phyloP scores from a whole-genome alignment of 2,888 invertebrate species.

The Aphodius sticticus region DNA sequence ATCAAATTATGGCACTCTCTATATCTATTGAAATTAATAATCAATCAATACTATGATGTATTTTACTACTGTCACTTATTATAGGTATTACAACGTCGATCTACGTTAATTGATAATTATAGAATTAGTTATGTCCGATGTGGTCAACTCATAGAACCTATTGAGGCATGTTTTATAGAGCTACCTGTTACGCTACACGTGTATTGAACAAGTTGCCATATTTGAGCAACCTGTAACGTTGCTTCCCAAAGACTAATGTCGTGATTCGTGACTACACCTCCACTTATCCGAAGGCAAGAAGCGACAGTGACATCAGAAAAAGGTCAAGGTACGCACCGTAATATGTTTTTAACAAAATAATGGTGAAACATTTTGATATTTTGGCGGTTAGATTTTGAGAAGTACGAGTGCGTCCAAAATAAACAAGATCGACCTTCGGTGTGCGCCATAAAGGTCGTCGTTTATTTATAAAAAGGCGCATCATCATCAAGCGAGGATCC shows the following conservation, averaged over 20 bases:
- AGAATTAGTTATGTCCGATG: neutral
- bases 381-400: neutral
- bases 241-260: neutral
- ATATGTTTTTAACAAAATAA: no score
- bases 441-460: neutral
- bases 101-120: neutral
- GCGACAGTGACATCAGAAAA: no score
- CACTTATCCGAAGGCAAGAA: neutral
- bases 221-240: neutral
- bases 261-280: neutral
- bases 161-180: neutral
- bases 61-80: neutral
- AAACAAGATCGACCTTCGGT: neutral
- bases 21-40: no score
- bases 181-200: neutral
- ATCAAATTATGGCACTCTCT: no score
- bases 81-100: neutral
- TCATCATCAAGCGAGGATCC: constrained; percentile 4
- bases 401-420: neutral
- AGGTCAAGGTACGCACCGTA: no score
- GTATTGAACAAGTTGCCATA: neutral
- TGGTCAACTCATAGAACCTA: neutral
- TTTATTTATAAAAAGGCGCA: constrained; percentile 4
- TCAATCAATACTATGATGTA: no score
- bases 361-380: neutral